These are phyloP conservation scores for Drosophila kikkawai DNA, from an alignment of 1,140 invertebrate genomes.

Conservation along the genomic window DNA sequence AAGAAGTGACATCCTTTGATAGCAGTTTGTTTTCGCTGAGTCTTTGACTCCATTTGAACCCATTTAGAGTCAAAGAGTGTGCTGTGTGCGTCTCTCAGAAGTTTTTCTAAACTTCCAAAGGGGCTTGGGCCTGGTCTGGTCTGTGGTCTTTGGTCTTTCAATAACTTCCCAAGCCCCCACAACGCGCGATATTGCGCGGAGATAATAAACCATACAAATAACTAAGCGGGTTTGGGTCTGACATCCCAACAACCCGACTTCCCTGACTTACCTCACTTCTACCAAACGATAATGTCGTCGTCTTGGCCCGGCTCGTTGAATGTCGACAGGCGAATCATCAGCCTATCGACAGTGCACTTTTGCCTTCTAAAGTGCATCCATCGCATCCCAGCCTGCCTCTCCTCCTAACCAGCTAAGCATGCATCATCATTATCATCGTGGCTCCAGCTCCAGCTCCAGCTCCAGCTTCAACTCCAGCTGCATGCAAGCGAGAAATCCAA, in stretches of 20 bases:
- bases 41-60: slow-evolving; percentile 30
- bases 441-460: slow-evolving; percentile 13
- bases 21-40: not conserved
- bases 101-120: slow-evolving; percentile 27
- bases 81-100: slow-evolving; percentile 36
- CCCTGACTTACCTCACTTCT: slow-evolving; percentile 64
- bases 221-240: slow-evolving; percentile 17
- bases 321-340: slow-evolving; percentile 77
- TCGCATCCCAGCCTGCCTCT: not conserved
- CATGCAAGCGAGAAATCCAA: slow-evolving; percentile 74
- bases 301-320: slow-evolving; percentile 55
- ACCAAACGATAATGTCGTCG: slow-evolving; percentile 79
- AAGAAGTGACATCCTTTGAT: not conserved
- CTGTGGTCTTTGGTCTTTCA: slow-evolving; percentile 35
- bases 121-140: slow-evolving; percentile 32
- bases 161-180: slow-evolving; percentile 80
- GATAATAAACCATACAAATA: slow-evolving; percentile 62
- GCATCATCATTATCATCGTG: slow-evolving; percentile 75
- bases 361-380: slow-evolving; percentile 47
- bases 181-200: slow-evolving; percentile 46
- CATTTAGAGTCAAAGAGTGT: slow-evolving; percentile 9
- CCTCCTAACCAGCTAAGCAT: slow-evolving; percentile 43
- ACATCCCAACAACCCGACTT: slow-evolving; percentile 7
- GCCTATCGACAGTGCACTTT: slow-evolving; percentile 69
- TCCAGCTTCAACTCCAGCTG: slow-evolving; percentile 27